Conservation (phyloP, 1,140 invertebrate genomes). For the Adelges cooleyi region DNA sequence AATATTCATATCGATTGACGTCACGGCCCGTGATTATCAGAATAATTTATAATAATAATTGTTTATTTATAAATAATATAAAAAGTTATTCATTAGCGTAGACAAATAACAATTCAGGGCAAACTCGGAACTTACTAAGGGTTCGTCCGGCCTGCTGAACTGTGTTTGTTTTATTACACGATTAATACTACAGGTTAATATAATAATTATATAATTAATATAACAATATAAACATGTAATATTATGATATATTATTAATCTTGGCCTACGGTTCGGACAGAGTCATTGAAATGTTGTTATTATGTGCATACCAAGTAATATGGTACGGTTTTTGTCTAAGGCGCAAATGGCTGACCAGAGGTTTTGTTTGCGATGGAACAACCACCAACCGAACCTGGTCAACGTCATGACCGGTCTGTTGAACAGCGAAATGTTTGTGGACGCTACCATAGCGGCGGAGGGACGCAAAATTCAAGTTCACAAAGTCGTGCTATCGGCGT, state of each 20-base stretch:
- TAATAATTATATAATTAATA: no score
- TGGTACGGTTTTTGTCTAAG: no score
- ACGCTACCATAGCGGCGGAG: conserved; percentile 76
- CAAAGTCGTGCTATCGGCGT: conserved; percentile 74
- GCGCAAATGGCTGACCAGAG: conserved; percentile 53
- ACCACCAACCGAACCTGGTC: conserved; percentile 79
- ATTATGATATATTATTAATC: no score
- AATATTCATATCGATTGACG: conserved; percentile 11
- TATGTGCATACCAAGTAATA: no score
- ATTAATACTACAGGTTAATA: no score
- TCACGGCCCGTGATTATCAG: conserved; percentile 6
- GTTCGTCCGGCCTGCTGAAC: no score
- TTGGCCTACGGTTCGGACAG: no score
- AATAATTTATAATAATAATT: conserved; percentile 6
- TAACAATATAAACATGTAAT: no score
- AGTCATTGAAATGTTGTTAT: no score
- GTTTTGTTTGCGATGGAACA: conserved; percentile 78
- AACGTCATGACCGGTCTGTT: conserved; percentile 69
- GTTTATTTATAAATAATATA: conserved; percentile 29
- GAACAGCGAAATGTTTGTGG: conserved; percentile 68
- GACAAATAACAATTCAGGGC: neutral
- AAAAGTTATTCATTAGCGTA: conserved; percentile 15
- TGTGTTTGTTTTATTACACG: no score
- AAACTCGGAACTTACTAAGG: neutral
- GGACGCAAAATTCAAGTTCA: conserved; percentile 72